A percentile compares a stretch with the other conserved stretches of the same genome.
These are phyloP conservation scores for Ficedula albicollis DNA, from an alignment of 2,797 vertebrate genomes.

Conservation along the genomic window DNA sequence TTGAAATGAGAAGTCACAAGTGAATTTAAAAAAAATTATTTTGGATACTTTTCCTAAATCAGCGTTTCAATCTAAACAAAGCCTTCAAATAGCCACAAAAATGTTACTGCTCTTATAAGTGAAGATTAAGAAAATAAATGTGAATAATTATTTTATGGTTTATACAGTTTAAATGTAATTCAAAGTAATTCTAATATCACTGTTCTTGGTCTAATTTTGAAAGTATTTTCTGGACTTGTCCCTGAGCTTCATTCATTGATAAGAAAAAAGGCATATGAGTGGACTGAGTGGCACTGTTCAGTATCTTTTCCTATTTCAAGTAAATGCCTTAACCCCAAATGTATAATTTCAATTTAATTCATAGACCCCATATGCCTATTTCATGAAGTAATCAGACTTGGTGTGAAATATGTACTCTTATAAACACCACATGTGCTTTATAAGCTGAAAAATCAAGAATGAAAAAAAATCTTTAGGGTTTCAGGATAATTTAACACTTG, in stretches of 20 bases:
- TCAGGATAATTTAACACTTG: not conserved
- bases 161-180: not conserved
- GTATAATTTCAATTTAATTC: not conserved
- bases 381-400: not conserved
- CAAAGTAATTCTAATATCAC: not conserved
- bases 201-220: not conserved
- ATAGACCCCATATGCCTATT: not conserved
- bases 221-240: not conserved
- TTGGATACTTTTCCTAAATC: not conserved
- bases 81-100: not conserved
- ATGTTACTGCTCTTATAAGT: not conserved
- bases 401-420: not conserved
- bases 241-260: not conserved
- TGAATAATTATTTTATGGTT: not conserved
- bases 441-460: not conserved
- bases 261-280: not conserved
- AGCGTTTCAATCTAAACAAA: not conserved
- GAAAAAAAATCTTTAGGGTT: not conserved
- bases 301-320: not conserved
- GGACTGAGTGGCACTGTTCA: not conserved
- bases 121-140: not conserved
- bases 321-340: not conserved
- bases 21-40: not conserved
- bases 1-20: not conserved
- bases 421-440: not conserved